phyloP scores from a whole-genome alignment of 2,888 invertebrate genomes.

The Pollenia labialis region DNA sequence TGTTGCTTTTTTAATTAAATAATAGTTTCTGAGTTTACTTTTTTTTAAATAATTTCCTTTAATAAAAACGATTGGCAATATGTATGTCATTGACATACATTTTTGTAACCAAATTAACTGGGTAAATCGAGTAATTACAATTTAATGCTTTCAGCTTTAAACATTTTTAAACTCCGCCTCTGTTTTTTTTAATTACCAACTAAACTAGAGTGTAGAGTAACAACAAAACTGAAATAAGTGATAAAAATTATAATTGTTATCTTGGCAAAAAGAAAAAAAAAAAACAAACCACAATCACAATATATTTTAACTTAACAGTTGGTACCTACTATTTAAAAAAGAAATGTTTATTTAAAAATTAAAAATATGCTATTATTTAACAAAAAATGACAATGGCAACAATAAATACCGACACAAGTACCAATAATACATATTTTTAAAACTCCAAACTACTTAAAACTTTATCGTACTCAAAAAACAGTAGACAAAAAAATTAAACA shows the following conservation, averaged over 20 bases:
- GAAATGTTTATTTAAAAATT: not conserved
- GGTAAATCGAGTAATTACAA: not conserved
- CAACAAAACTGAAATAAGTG: conserved; percentile 42
- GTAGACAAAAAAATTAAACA: conserved; percentile 14
- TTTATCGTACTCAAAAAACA: not conserved
- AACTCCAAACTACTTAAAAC: conserved; percentile 1
- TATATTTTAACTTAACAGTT: conserved; percentile 15
- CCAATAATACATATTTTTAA: conserved; percentile 12
- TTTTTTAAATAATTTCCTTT: not conserved
- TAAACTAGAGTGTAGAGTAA: conserved; percentile 56
- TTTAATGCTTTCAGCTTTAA: conserved; percentile 21
- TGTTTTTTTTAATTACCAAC: conserved; percentile 59
- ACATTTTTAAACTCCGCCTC: conserved; percentile 25
- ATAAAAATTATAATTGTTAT: conserved; percentile 62
- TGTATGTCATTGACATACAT: conserved; percentile 33
- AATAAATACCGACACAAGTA: not conserved
- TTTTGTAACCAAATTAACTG: not conserved
- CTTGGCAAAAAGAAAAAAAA: conserved; percentile 30
- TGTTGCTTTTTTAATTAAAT: too few relatives aligned
- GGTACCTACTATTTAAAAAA: not conserved
- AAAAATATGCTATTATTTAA: not conserved
- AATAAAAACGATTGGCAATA: not conserved
- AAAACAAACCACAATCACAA: not conserved
- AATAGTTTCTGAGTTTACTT: not conserved
- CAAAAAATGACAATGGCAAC: conserved; percentile 3